phyloP scores from a whole-genome alignment of 2,113 vertebrate species.

The Thinocorus orbignyianus region DNA sequence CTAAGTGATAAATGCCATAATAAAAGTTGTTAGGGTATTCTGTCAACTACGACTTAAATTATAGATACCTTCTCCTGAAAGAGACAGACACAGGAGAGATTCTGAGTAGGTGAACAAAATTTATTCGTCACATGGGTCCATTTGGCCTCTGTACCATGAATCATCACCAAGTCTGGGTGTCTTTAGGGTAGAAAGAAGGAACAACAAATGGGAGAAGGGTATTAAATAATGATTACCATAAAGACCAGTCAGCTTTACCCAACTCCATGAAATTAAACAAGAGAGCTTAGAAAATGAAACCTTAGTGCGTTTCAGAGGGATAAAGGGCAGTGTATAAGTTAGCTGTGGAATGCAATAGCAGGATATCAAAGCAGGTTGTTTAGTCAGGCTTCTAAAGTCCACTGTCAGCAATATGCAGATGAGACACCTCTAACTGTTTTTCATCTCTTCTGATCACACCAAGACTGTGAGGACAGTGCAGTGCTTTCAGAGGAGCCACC shows the following conservation, averaged over 20 bases:
- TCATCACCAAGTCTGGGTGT: background rate
- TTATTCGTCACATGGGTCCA: background rate
- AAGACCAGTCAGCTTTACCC: background rate
- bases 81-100: background rate
- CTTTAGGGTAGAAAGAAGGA: constrained; percentile 5
- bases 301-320: background rate
- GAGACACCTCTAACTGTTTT: background rate
- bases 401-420: constrained; percentile 19
- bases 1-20: constrained; percentile 29
- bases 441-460: background rate
- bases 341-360: background rate
- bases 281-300: constrained; percentile 16
- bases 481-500: background rate
- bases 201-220: background rate
- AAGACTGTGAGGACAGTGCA: background rate
- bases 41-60: constrained; percentile 37
- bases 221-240: constrained; percentile 28
- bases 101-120: constrained; percentile 20
- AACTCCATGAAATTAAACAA: constrained; percentile 6
- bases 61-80: background rate
- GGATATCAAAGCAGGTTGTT: background rate
- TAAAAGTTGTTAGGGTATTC: constrained; percentile 27
- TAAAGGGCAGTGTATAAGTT: background rate
- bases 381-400: background rate
- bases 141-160: background rate